Percentiles rank a stretch among this genome's conserved stretches.
These are phyloP conservation scores for Leptinotarsa tumamoca DNA, from an alignment of 2,888 invertebrate species.

Conservation along the genomic window DNA sequence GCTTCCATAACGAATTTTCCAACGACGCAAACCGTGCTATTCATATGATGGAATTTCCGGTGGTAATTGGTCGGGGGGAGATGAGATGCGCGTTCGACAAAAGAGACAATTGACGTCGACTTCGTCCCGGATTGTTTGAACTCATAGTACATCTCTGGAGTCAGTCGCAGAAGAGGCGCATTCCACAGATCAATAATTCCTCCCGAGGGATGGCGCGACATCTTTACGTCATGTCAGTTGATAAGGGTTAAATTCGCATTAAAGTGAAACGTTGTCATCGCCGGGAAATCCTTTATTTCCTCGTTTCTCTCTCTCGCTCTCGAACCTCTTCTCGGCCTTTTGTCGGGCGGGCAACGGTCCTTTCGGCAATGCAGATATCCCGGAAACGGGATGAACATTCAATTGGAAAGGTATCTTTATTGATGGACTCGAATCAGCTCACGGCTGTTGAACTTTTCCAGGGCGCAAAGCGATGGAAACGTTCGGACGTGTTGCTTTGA, in stretches of 20 bases:
- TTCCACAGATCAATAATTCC: constrained; percentile 57
- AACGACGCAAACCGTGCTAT: not conserved
- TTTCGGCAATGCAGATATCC: constrained; percentile 22
- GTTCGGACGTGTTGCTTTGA: constrained; percentile 12
- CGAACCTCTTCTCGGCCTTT: not conserved
- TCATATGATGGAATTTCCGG: constrained; percentile 11
- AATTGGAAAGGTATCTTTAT: constrained; percentile 19
- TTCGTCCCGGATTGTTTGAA: constrained; percentile 47
- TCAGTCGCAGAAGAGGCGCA: constrained; percentile 41
- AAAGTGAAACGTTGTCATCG: constrained; percentile 60
- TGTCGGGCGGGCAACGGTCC: not conserved
- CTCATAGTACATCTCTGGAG: constrained; percentile 39
- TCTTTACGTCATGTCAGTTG: constrained; percentile 63
- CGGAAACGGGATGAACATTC: constrained; percentile 19
- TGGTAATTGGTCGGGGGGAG: not conserved
- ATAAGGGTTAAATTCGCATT: constrained; percentile 69
- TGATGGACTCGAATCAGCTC: constrained; percentile 12
- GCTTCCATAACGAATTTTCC: not conserved
- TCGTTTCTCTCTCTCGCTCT: not conserved
- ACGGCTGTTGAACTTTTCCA: constrained; percentile 10
- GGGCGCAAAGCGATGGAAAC: not conserved
- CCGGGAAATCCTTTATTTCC: constrained; percentile 22
- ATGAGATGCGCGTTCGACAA: not conserved
- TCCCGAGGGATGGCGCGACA: constrained; percentile 57
- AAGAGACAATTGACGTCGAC: not conserved